A percentile compares a stretch with the other conserved stretches of the same genome.
Evolutionary conservation across 2,797 vertebrate genomes (phyloP).

Genomic region (Smutsia temminckii): DNA sequence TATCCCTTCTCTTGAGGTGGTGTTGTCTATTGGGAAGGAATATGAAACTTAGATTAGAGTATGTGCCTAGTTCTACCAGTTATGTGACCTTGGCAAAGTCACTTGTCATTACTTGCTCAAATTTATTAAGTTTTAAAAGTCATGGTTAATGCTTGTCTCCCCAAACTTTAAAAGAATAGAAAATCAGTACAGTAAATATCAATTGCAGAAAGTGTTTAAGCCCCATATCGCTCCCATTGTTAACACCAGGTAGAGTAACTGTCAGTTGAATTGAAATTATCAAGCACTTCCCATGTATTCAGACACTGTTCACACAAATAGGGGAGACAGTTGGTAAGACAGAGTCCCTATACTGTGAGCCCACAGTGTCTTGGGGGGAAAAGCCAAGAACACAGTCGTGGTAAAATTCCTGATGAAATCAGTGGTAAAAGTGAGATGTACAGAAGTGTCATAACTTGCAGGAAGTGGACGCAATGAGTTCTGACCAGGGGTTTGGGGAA

Average conservation of each 20-base stretch:
- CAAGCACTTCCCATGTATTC: background rate
- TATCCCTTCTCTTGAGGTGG: background rate
- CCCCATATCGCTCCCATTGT: background rate
- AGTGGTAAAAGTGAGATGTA: background rate
- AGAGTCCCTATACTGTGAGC: background rate
- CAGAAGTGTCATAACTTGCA: background rate
- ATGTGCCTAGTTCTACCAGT: background rate
- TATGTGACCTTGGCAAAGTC: background rate
- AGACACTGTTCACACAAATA: background rate
- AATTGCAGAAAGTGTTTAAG: background rate
- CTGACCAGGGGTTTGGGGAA: background rate
- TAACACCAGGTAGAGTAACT: background rate
- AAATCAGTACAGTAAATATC: background rate
- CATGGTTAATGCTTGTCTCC: background rate
- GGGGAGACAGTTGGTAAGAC: background rate
- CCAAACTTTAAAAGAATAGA: background rate
- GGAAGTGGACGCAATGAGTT: background rate
- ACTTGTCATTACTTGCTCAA: background rate
- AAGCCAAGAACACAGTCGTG: background rate
- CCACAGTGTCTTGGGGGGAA: background rate
- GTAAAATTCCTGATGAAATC: background rate
- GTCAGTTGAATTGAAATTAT: background rate
- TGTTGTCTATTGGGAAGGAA: background rate
- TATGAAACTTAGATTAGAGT: background rate
- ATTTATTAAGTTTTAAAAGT: conserved; percentile 37